phyloP scores from a whole-genome alignment of 2,113 vertebrate species.

The Balaenoptera acutorostrata region DNA sequence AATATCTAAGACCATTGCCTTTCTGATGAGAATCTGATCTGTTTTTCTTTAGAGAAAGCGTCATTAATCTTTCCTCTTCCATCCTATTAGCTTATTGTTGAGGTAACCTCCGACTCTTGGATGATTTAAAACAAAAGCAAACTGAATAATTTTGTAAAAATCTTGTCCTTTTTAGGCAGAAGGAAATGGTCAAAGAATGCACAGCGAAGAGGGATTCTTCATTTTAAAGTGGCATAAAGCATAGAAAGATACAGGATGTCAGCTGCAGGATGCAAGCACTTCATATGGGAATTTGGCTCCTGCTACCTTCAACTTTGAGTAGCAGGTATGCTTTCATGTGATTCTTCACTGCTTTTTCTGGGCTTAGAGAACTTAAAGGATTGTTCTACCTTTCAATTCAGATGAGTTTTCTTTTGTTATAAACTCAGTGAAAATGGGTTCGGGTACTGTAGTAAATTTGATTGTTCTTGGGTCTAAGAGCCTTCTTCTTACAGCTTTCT shows the following conservation, averaged over 20 bases:
- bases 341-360: background rate
- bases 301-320: background rate
- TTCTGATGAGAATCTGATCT: slow-evolving; percentile 69
- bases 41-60: slow-evolving; percentile 65
- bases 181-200: background rate
- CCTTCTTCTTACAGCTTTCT: background rate
- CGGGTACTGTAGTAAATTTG: background rate
- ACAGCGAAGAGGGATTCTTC: background rate
- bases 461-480: background rate
- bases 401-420: background rate
- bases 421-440: background rate
- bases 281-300: background rate
- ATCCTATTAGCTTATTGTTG: slow-evolving; percentile 73
- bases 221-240: background rate
- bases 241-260: background rate
- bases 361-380: background rate
- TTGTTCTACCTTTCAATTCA: background rate
- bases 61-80: slow-evolving; percentile 70
- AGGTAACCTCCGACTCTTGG: slow-evolving; percentile 66
- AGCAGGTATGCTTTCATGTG: background rate
- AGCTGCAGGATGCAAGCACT: background rate
- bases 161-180: slow-evolving; percentile 13
- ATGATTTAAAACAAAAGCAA: slow-evolving; percentile 74
- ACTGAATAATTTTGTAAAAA: background rate
- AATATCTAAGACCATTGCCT: slow-evolving; percentile 71